Evolutionary conservation across 1,140 invertebrate species (phyloP).

Genomic region (Drosophila arawakana): DNA sequence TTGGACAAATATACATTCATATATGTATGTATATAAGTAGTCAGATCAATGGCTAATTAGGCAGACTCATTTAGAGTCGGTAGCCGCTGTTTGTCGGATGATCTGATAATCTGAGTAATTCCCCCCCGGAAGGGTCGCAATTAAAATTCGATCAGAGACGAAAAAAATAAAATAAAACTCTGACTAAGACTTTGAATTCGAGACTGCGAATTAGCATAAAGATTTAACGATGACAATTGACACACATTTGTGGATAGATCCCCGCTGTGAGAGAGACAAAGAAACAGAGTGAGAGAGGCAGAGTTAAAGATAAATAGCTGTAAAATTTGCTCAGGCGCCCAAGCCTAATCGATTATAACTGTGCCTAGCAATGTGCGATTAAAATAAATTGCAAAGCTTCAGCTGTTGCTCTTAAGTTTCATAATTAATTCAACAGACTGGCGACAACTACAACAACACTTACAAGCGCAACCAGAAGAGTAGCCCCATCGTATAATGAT

Average conservation of each 20-base stretch:
- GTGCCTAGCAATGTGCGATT: conserved; percentile 77
- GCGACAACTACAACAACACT: conserved; percentile 40
- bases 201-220: conserved; percentile 57
- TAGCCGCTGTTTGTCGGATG: conserved; percentile 31
- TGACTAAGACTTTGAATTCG: conserved; percentile 3
- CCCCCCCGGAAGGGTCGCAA: conserved; percentile 54
- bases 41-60: conserved; percentile 77
- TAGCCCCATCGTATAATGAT: conserved; percentile 53
- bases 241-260: conserved; percentile 52
- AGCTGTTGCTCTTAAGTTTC: conserved; percentile 71
- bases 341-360: conserved; percentile 80
- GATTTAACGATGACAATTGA: conserved; percentile 51
- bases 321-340: conserved; percentile 26
- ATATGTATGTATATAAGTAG: conserved; percentile 11
- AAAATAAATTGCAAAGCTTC: conserved; percentile 81
- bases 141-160: conserved; percentile 70
- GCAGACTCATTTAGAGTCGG: conserved; percentile 29
- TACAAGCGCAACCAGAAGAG: conserved; percentile 17
- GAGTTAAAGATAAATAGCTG: conserved; percentile 15
- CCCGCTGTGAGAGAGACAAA: conserved; percentile 9
- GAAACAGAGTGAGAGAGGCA: conserved; percentile 7
- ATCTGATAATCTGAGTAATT: conserved; percentile 35
- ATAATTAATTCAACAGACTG: conserved; percentile 79
- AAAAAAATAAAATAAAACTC: conserved; percentile 16
- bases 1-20: conserved; percentile 35